Evolutionary conservation across 1,140 invertebrate genomes (phyloP).

Genomic region (Vanessa atalanta): DNA sequence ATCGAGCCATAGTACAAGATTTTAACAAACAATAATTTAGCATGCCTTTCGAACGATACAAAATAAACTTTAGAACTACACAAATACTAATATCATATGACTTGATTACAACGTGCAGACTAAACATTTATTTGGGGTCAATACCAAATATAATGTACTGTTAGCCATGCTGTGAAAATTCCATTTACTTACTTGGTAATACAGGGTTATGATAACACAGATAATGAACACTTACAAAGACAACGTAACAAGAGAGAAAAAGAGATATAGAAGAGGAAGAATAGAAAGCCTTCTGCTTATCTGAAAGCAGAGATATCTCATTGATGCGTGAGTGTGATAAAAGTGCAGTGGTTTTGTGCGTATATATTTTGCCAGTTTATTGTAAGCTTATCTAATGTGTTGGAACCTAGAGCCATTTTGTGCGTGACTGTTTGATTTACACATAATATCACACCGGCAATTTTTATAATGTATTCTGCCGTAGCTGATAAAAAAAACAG

Average conservation of each 20-base stretch:
- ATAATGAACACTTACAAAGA: constrained; percentile 57
- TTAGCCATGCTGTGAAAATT: constrained; percentile 75
- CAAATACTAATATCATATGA: constrained; percentile 65
- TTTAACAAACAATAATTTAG: constrained; percentile 42
- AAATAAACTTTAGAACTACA: constrained; percentile 64
- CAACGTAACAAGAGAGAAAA: constrained; percentile 60
- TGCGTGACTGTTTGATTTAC: constrained; percentile 48
- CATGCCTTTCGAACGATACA: constrained; percentile 66
- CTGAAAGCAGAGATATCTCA: constrained; percentile 53
- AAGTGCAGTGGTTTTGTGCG: constrained; percentile 64
- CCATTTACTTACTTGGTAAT: constrained; percentile 56
- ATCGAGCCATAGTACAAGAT: constrained; percentile 29
- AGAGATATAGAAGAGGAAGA: constrained; percentile 56
- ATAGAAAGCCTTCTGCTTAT: constrained; percentile 53
- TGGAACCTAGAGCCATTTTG: constrained; percentile 68
- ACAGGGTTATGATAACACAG: constrained; percentile 59
- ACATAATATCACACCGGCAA: constrained; percentile 30
- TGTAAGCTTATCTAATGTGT: constrained; percentile 54
- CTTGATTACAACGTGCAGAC: constrained; percentile 76
- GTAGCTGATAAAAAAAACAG: neutral
- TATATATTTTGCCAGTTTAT: constrained; percentile 43
- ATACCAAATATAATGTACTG: constrained; percentile 65
- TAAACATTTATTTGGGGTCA: constrained; percentile 71
- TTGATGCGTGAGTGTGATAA: constrained; percentile 64
- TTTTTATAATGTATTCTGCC: constrained; percentile 23